A percentile compares a stretch with the other conserved stretches of the same genome.
These are phyloP conservation scores for Sternarchorhynchus goeldii DNA, from an alignment of 2,797 vertebrate species.

Conservation along the genomic window DNA sequence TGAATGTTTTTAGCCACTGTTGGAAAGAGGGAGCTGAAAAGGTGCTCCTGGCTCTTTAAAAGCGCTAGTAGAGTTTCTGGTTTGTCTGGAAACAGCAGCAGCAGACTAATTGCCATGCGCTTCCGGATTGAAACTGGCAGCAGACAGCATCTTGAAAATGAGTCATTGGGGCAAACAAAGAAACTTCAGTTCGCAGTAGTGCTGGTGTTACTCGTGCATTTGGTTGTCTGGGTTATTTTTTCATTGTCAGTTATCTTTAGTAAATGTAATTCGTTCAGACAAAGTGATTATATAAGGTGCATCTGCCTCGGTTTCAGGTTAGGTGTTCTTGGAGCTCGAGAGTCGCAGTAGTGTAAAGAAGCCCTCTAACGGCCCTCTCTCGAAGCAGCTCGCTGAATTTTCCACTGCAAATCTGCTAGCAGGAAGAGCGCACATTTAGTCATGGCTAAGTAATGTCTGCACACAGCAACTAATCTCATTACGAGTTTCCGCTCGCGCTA, in stretches of 20 bases:
- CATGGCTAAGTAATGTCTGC: slow-evolving; percentile 90
- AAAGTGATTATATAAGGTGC: neutral
- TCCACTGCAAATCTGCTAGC: slow-evolving; percentile 79
- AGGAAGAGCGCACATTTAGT: slow-evolving; percentile 90
- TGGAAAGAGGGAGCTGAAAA: slow-evolving; percentile 43
- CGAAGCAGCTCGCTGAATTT: slow-evolving; percentile 82
- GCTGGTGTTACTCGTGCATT: slow-evolving; percentile 37
- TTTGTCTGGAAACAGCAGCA: slow-evolving; percentile 89
- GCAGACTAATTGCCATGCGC: slow-evolving; percentile 98
- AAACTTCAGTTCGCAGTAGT: slow-evolving; percentile 74
- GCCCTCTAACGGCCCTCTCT: slow-evolving; percentile 28
- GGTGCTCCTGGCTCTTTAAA: slow-evolving; percentile 71
- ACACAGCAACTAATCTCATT: slow-evolving; percentile 91
- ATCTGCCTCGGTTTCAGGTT: slow-evolving; percentile 29
- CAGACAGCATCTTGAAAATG: slow-evolving; percentile 99
- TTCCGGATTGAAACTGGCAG: slow-evolving; percentile 99
- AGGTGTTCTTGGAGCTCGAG: slow-evolving; percentile 62
- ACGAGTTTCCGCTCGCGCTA: slow-evolving; percentile 86
- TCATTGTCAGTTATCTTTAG: slow-evolving; percentile 1
- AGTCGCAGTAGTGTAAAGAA: slow-evolving; percentile 74
- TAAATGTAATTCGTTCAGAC: slow-evolving; percentile 26
- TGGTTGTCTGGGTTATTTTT: slow-evolving; percentile 28
- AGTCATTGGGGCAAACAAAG: slow-evolving; percentile 97
- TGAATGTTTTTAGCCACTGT: neutral
- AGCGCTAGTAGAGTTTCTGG: slow-evolving; percentile 75